A percentile compares a stretch with the other conserved stretches of the same genome.
Conservation (phyloP, 2,888 invertebrate genomes). For the Seira ritae region DNA sequence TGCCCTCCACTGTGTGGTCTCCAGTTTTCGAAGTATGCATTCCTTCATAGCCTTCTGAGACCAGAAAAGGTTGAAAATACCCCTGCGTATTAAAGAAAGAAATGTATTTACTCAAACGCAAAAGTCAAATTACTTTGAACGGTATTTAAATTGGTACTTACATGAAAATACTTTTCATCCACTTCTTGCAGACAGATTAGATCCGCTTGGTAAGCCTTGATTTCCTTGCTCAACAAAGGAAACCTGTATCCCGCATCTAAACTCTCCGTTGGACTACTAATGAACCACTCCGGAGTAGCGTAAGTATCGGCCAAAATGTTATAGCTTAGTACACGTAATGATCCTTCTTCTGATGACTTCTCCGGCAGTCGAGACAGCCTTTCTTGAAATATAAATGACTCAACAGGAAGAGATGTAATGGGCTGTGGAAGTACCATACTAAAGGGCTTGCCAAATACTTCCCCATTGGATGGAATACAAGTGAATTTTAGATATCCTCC, state of each 20-base stretch:
- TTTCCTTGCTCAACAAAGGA: constrained; percentile 88
- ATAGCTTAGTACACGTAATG: constrained; percentile 88
- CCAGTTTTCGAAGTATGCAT: constrained; percentile 84
- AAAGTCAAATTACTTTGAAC: too few relatives aligned
- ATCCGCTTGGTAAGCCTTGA: constrained; percentile 91
- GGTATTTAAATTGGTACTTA: too few relatives aligned
- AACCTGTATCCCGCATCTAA: constrained; percentile 91
- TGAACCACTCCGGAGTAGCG: constrained; percentile 85
- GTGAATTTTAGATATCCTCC: constrained; percentile 63
- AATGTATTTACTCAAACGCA: too few relatives aligned
- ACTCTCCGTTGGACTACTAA: constrained; percentile 90
- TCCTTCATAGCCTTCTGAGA: constrained; percentile 76
- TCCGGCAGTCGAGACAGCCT: constrained; percentile 54
- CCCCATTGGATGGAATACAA: constrained; percentile 67
- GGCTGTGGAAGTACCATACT: constrained; percentile 47
- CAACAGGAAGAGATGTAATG: constrained; percentile 38
- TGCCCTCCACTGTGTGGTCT: constrained; percentile 84
- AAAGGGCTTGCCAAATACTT: constrained; percentile 60
- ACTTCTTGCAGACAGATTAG: constrained; percentile 96
- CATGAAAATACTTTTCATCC: constrained; percentile 85
- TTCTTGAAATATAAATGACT: constrained; percentile 60
- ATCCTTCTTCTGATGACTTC: constrained; percentile 59
- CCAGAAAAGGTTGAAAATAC: constrained; percentile 64
- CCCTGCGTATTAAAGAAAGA: constrained; percentile 65
- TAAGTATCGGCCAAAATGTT: constrained; percentile 95